A percentile compares a stretch with the other conserved stretches of the same genome.
phyloP scores from a whole-genome alignment of 2,113 vertebrate species.

The Psittacus erithacus region DNA sequence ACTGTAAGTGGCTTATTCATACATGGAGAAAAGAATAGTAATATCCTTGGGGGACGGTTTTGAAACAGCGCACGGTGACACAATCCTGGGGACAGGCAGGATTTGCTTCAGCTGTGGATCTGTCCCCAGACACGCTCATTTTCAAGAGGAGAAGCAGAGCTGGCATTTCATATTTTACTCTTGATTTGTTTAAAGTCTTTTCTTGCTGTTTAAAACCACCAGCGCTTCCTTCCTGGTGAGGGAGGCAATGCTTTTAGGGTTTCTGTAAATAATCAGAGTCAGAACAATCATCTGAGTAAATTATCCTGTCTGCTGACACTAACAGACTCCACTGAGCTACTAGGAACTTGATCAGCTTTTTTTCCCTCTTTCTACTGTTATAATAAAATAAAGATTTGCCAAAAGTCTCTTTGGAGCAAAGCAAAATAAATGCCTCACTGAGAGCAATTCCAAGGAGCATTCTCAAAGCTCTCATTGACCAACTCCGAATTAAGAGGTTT shows the following conservation, averaged over 20 bases:
- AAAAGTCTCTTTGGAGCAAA: not conserved
- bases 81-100: not conserved
- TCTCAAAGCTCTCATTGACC: not conserved
- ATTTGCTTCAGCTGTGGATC: constrained; percentile 1
- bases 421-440: not conserved
- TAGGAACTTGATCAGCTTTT: not conserved
- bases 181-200: constrained; percentile 21
- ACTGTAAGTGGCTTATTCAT: constrained; percentile 65
- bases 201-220: constrained; percentile 40
- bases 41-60: not conserved
- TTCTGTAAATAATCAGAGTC: constrained; percentile 43
- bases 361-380: not conserved
- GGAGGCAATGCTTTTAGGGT: constrained; percentile 13
- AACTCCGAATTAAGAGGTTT: constrained; percentile 20
- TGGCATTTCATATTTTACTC: not conserved
- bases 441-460: not conserved
- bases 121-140: not conserved
- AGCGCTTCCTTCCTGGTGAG: constrained; percentile 36
- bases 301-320: constrained; percentile 25
- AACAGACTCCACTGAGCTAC: not conserved
- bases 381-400: not conserved
- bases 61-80: not conserved
- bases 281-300: constrained; percentile 41
- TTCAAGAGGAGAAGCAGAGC: not conserved
- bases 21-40: constrained; percentile 21